Base-by-base conservation (phyloP, 2,113 vertebrate species). In the Nibea coibor region DNA sequence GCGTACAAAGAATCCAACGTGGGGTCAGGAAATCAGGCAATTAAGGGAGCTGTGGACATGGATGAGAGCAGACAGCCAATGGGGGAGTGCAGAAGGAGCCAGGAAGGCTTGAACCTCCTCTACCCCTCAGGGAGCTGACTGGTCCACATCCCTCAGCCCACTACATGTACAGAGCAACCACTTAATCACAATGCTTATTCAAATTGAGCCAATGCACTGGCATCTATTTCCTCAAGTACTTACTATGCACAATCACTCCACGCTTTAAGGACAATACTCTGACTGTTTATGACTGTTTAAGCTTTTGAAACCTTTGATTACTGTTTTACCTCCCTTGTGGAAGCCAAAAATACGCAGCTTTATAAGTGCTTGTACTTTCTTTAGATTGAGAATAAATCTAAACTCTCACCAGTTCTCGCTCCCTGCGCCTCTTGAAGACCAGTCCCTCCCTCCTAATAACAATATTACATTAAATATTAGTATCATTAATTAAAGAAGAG, bases 1-100 rank as follows among this genome's bases (percentile, higher is more conserved):
- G 75, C 45, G 26, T 50, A 80, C 79, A 85, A 83, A 83, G 82
- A 82, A 81, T 75, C 84, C 88, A 89, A 74, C 43, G 24, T 68
- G 71, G 75, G 85, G 81, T 87, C 76, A 80, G 78, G 47, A 90
- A 91, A 90, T 83, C 80, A 84, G 80, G 84, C 89, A 90, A 92
- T 92, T 90, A 92, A 64, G 61, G 59, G 61, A 45, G 73, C 62
- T 26, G 78, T 63, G 77, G 83, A 92, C 14, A 53, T 66, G 85
- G 78, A 93, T 90, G 75, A 77, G 83, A 93, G 69, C 70, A 39
- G 92, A 93, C 91, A 93, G 72, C 79, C 83, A 85, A 78, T 87
- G 87, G 88, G 78, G 88, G 81, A 85, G 80, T 75, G 76, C 85
- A 89, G 87, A 90, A 87, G 82, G 81, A 89, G 76, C 67, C 69